Evolutionary conservation across 2,888 invertebrate genomes (phyloP).

Genomic region (Xylocampa areola): DNA sequence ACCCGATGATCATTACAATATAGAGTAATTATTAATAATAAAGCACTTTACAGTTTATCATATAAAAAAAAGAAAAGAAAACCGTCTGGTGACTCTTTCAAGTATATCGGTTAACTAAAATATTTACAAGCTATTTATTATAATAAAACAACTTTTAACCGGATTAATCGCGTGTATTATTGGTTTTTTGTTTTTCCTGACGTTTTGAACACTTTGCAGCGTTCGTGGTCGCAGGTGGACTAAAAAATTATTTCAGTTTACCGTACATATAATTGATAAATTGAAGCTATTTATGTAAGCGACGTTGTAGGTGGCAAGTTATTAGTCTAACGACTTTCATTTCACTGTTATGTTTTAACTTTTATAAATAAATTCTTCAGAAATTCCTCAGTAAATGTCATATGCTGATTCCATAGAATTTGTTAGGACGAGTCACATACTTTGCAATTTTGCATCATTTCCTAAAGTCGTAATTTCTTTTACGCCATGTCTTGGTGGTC

Average conservation of each 20-base stretch:
- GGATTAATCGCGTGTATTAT: too few species aligned
- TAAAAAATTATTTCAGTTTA: too few species aligned
- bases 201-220: too few species aligned
- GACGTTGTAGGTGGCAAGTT: conserved; percentile 47
- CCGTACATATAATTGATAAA: too few species aligned
- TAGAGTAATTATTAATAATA: conserved; percentile 29
- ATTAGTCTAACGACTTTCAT: conserved; percentile 39
- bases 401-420: conserved; percentile 26
- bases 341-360: conserved; percentile 16
- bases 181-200: too few species aligned
- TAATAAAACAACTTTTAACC: too few species aligned
- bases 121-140: conserved; percentile 68
- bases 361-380: conserved; percentile 11
- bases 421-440: conserved; percentile 20
- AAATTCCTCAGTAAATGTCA: conserved; percentile 29
- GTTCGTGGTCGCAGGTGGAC: too few species aligned
- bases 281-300: conserved; percentile 60
- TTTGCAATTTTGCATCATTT: conserved; percentile 35
- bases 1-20: conserved; percentile 16
- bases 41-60: conserved; percentile 34
- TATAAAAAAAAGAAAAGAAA: too few species aligned
- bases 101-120: conserved; percentile 69
- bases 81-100: too few species aligned
- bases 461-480: conserved; percentile 24
- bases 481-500: conserved; percentile 14